Evolutionary conservation across 2,113 vertebrate species (phyloP).

Genomic region (Petrocephalus microphthalmus): DNA sequence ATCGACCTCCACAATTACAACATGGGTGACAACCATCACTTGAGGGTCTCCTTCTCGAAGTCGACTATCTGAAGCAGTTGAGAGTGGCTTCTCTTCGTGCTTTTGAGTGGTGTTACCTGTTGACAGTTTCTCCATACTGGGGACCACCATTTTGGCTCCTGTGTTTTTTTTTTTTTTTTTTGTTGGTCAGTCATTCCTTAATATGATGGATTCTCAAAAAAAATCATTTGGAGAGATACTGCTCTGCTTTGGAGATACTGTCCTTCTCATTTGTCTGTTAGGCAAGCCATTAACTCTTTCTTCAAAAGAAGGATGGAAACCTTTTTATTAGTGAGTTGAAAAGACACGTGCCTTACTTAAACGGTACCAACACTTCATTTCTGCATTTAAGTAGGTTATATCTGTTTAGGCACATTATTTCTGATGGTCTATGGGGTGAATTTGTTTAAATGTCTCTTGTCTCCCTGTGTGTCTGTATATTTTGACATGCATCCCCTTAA

Average conservation of each 20-base stretch:
- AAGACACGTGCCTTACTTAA: slow-evolving; percentile 75
- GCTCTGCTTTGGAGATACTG: slow-evolving; percentile 48
- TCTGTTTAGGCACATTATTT: slow-evolving; percentile 35
- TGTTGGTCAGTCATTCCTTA: slow-evolving; percentile 44
- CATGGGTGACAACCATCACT: slow-evolving; percentile 93
- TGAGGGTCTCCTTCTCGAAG: slow-evolving; percentile 98
- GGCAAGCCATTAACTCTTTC: slow-evolving; percentile 62
- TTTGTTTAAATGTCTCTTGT: slow-evolving; percentile 63
- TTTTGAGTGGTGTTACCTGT: slow-evolving; percentile 38
- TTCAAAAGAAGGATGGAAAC: slow-evolving; percentile 54
- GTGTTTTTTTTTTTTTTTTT: slow-evolving; percentile 14
- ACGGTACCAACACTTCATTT: slow-evolving; percentile 54
- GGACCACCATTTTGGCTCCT: slow-evolving; percentile 72
- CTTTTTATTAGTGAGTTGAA: slow-evolving; percentile 62
- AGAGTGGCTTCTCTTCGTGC: slow-evolving; percentile 34
- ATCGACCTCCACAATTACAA: slow-evolving; percentile 99
- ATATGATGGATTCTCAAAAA: slow-evolving; percentile 27
- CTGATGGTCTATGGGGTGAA: slow-evolving; percentile 54
- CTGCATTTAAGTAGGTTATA: slow-evolving; percentile 58
- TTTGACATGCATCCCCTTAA: slow-evolving; percentile 20
- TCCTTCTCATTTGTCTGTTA: slow-evolving; percentile 49
- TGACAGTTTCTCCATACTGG: slow-evolving; percentile 55
- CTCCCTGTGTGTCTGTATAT: slow-evolving; percentile 5
- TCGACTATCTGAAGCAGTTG: slow-evolving; percentile 81
- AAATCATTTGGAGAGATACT: slow-evolving; percentile 49